Base-by-base conservation (phyloP, 2,797 vertebrate genomes). In the Eulemur albifrons region DNA sequence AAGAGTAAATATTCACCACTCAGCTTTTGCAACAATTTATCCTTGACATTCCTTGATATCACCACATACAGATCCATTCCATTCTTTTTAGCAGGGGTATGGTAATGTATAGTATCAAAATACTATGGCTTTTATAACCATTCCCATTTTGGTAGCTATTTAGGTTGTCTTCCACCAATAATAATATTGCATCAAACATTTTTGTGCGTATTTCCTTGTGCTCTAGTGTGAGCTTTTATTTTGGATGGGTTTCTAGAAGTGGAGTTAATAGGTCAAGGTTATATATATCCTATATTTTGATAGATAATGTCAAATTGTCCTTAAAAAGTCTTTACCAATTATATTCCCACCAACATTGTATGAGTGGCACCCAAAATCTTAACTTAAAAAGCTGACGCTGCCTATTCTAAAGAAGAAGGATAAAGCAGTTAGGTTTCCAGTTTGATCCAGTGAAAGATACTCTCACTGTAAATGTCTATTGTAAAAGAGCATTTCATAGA, bases 401-500 rank as follows among this genome's bases (percentile, higher is more conserved):
- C 50, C 81, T 14, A 21, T 0, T 5, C 17, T 72, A 82, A 84
- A 97, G 97, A 97, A 95, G 94, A 70, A 88, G 0, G 7, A 38
- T 54, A 40, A 95, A 95, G 79, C 57, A 92, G 61, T 72, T 90
- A 94, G 13, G 20, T 96, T 69, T 45, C 92, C 77, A 90, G 77
- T 97, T 83, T 95, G 86, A 83, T 87, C 27, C 65, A 57, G 10
- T 96, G 87, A 98, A 97, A 96, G 79, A 59, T 70, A 96, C 96
- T 98, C 73, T 0, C 0, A 97, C 43, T 72, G 81, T 73, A 95
- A 97, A 97, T 54, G 77, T 69, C 54, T 94, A 61, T 54, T 95
- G 84, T 45, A 80, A 92, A 75, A 97, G 95, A 96, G 27, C 38
- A 70, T 90, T 98, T 98, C 94, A 94, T 80, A 87, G 92, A 97